phyloP scores from a whole-genome alignment of 1,140 invertebrate genomes.

The Drosophila mauritiana region DNA sequence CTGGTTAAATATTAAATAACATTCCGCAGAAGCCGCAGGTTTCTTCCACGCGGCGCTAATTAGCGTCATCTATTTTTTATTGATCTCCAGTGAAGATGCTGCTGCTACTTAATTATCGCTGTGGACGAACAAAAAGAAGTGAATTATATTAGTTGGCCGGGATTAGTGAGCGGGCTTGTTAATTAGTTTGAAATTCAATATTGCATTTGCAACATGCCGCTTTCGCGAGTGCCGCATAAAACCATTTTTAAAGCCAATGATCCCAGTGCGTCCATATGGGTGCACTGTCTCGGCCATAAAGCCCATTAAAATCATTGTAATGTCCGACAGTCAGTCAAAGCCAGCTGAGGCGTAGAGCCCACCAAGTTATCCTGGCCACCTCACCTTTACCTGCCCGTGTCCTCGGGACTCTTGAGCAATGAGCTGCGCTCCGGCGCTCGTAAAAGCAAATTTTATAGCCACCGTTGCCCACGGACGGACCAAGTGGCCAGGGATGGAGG shows the following conservation, averaged over 20 bases:
- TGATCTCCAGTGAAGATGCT: neutral
- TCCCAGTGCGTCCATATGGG: conserved; percentile 68
- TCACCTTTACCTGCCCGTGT: conserved; percentile 68
- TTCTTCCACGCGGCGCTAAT: conserved; percentile 4
- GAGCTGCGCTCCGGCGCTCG: conserved; percentile 53
- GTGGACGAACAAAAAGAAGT: conserved; percentile 14
- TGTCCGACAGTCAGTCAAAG: conserved; percentile 68
- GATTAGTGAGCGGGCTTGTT: conserved; percentile 3
- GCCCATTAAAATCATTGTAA: conserved; percentile 81
- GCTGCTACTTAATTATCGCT: conserved; percentile 62
- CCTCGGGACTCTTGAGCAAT: conserved; percentile 50
- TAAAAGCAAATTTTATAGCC: conserved; percentile 76
- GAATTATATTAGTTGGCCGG: conserved; percentile 19
- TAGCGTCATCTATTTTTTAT: conserved; percentile 9
- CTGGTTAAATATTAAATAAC: conserved; percentile 38
- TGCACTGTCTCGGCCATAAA: conserved; percentile 71
- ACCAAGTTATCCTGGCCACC: conserved; percentile 28
- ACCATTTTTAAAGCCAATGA: conserved; percentile 50
- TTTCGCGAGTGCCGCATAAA: conserved; percentile 61
- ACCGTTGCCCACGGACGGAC: conserved; percentile 38
- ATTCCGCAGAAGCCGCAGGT: conserved; percentile 13
- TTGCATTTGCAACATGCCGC: conserved; percentile 57
- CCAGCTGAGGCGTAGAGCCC: conserved; percentile 34
- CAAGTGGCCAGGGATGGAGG: conserved; percentile 20
- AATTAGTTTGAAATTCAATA: conserved; percentile 54